These are phyloP conservation scores for Barypeithes pellucidus DNA, from an alignment of 2,888 invertebrate species.

Conservation along the genomic window DNA sequence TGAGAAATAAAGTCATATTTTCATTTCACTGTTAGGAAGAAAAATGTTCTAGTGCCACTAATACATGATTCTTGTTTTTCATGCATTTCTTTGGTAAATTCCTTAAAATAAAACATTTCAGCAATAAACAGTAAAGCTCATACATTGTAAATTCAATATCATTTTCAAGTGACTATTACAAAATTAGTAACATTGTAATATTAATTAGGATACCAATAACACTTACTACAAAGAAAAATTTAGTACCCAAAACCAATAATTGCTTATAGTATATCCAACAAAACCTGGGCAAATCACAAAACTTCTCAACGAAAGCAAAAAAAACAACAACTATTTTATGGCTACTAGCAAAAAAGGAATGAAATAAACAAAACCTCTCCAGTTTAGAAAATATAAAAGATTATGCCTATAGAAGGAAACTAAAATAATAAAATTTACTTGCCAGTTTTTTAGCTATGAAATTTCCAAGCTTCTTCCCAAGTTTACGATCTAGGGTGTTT, in stretches of 20 bases:
- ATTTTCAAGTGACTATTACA: too few relatives aligned
- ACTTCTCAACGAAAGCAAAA: constrained; percentile 30
- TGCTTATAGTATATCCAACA: constrained; percentile 25
- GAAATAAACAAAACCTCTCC: constrained; percentile 40
- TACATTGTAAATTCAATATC: too few relatives aligned
- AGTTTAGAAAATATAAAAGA: constrained; percentile 14
- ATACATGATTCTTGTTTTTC: too few relatives aligned
- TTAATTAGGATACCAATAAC: neutral
- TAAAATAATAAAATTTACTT: constrained; percentile 52
- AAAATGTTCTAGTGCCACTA: too few relatives aligned
- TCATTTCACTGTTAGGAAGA: too few relatives aligned
- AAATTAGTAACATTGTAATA: too few relatives aligned
- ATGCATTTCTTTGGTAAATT: too few relatives aligned
- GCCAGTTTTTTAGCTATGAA: constrained; percentile 55
- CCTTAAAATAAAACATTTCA: too few relatives aligned
- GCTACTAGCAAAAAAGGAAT: constrained; percentile 36
- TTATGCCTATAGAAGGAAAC: constrained; percentile 11
- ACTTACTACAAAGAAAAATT: neutral
- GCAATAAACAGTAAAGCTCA: too few relatives aligned
- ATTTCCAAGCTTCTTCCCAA: constrained; percentile 54
- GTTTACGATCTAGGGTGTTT: constrained; percentile 51
- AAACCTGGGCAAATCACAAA: constrained; percentile 30
- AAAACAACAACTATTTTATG: constrained; percentile 19
- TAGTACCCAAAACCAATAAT: constrained; percentile 4
- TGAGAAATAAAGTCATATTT: too few relatives aligned